Base-by-base conservation (phyloP, 2,797 vertebrate genomes). In the Anolis apletophallus region DNA sequence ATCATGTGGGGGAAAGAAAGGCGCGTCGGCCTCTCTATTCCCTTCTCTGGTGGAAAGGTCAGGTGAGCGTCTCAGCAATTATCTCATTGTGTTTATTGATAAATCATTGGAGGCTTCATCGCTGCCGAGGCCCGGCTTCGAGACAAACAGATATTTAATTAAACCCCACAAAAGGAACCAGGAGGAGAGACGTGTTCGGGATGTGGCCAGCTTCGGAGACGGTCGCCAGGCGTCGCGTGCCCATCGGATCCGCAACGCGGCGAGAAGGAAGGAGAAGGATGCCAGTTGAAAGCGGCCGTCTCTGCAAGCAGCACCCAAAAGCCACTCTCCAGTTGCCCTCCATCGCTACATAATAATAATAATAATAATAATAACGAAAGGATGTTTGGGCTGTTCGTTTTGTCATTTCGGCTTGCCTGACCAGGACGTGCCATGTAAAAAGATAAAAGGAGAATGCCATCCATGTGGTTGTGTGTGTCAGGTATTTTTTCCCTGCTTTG, bases 61-160 rank as follows among this genome's bases (percentile, higher is more conserved):
- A 94, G 94, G 91, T 7, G 72, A 94, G 94, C 93, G 89, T 91
- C 93, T 93, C 94, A 93, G 93, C 95, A 95, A 93, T 96, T 95
- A 95, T 96, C 95, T 95, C 94, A 92, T 92, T 80, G 89, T 91
- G 76, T 86, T 91, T 40, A 64, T 93, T 94, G 96, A 95, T 94
- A 92, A 95, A 95, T 92, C 71, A 0, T 88, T 83, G 83, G 90
- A 93, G 94, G 93, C 89, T 91, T 79, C 92, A 59, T 26, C 80
- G 89, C 92, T 91, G 93, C 94, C 94, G 88, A 91, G 1, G 7
- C 78, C 91, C 87, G 92, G 94, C 86, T 94, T 10, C 88, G 80
- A 92, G 93, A 96, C 95, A 95, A 95, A 95, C 92, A 91, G 87
- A 89, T 91, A 92, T 91, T 91, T 94, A 92, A 76, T 88, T 94